phyloP scores from a whole-genome alignment of 1,140 invertebrate genomes.

The Nasonia giraulti region DNA sequence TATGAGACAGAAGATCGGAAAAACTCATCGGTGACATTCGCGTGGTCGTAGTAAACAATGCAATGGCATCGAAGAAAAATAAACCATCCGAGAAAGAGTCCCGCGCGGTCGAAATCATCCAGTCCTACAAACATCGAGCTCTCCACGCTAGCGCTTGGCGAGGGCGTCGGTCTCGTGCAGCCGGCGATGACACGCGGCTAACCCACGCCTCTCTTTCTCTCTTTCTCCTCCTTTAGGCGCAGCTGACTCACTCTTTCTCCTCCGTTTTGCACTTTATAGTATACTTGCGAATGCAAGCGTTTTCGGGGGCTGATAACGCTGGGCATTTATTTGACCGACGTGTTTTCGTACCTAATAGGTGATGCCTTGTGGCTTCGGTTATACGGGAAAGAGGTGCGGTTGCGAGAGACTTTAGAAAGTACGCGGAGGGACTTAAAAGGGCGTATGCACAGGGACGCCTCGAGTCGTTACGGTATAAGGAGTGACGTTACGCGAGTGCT shows the following conservation, averaged over 20 bases:
- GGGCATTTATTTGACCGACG: constrained; percentile 21
- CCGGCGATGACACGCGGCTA: neutral
- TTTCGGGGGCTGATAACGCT: constrained; percentile 50
- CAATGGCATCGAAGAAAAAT: no score
- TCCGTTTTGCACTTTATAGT: neutral
- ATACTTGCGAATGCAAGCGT: constrained; percentile 27
- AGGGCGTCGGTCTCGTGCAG: neutral
- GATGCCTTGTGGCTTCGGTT: neutral
- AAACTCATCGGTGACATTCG: no score
- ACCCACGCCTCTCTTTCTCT: neutral
- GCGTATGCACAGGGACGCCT: no score
- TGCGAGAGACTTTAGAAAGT: no score
- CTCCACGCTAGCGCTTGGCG: neutral
- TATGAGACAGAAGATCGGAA: no score
- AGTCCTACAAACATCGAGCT: neutral
- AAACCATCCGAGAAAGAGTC: neutral
- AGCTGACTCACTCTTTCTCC: neutral
- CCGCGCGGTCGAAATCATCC: neutral
- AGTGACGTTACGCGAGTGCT: no score
- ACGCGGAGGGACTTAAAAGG: no score
- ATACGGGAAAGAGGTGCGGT: no score
- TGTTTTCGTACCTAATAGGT: neutral
- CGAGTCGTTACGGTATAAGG: no score
- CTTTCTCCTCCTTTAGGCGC: neutral
- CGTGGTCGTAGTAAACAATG: no score